These are phyloP conservation scores for Panulirus ornatus DNA, from an alignment of 1,140 invertebrate species.

Conservation along the genomic window DNA sequence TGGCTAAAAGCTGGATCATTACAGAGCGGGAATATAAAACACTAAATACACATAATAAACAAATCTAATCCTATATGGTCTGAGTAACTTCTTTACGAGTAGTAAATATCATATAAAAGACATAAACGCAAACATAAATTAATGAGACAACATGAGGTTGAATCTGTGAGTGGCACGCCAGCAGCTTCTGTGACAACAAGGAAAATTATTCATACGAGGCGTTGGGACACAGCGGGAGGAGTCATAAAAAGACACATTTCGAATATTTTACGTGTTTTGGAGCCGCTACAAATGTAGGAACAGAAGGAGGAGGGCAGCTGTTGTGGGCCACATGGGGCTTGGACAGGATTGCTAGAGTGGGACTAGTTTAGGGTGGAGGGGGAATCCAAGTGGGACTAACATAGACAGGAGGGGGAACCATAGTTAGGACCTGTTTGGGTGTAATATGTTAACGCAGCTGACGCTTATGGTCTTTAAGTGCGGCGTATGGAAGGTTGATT, in stretches of 20 bases:
- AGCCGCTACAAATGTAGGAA: constrained; percentile 4
- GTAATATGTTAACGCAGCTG: neutral
- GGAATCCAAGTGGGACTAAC: no score
- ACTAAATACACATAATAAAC: no score
- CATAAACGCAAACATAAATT: neutral
- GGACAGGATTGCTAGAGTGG: neutral
- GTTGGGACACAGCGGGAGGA: neutral
- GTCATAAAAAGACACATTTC: constrained; percentile 31
- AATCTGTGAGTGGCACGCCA: neutral
- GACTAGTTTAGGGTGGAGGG: neutral
- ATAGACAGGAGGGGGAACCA: neutral
- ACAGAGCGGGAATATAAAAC: no score
- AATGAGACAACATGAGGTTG: neutral
- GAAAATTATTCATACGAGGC: constrained; percentile 35
- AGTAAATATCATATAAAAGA: no score
- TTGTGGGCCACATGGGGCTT: neutral
- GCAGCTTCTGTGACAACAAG: neutral
- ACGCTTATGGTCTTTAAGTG: neutral
- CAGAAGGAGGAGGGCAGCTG: neutral
- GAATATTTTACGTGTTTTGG: constrained; percentile 14
- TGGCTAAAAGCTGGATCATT: no score
- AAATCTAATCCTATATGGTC: no score
- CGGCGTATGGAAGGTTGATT: neutral
- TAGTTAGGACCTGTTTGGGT: neutral
- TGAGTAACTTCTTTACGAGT: no score